Percentiles rank a stretch among this genome's conserved stretches.
phyloP scores from a whole-genome alignment of 2,113 vertebrate species.

The Daboia siamensis region DNA sequence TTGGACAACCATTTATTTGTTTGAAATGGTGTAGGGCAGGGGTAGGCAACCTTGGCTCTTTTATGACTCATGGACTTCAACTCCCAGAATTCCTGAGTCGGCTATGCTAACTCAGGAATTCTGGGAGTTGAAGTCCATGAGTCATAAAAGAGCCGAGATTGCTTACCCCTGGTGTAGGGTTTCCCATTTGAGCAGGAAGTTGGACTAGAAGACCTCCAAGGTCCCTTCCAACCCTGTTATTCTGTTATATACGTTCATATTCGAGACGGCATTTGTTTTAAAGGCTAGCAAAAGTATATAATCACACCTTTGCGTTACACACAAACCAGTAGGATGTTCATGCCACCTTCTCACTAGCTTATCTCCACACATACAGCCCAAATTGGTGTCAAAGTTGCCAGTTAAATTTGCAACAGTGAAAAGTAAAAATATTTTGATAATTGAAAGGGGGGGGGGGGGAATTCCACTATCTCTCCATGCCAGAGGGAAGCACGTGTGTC shows the following conservation, averaged over 20 bases:
- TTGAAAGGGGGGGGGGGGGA: neutral
- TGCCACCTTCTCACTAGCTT: neutral
- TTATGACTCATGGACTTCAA: too few species aligned
- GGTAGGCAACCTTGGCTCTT: too few species aligned
- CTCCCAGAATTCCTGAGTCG: too few species aligned
- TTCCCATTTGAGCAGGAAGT: neutral
- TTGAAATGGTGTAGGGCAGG: too few species aligned
- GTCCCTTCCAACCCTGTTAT: neutral
- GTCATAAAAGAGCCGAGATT: too few species aligned
- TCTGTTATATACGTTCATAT: neutral
- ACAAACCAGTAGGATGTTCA: neutral
- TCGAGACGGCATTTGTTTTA: neutral
- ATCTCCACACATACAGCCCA: neutral
- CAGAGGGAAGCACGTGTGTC: neutral
- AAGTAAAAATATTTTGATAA: neutral
- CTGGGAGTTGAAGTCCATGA: too few species aligned
- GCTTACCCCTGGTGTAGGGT: neutral
- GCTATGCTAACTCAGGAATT: too few species aligned
- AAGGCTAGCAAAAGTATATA: neutral
- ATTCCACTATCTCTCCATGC: neutral
- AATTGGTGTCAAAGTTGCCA: neutral
- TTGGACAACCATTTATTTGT: neutral
- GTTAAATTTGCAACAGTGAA: neutral
- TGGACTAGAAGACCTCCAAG: neutral
- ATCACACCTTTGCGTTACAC: neutral